These are phyloP conservation scores for human (Homo sapiens) DNA, from an alignment of 2,113 vertebrate genomes.

Conservation along the genomic window GRCh38 chr5:159320501-159321000, in stretches of 20 bases:
- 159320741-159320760: neutral
- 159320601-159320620: neutral
- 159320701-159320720: neutral
- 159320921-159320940: neutral
- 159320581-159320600: neutral
- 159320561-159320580: neutral
- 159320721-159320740: neutral
- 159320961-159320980: neutral
- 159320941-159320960: neutral
- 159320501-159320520: slow-evolving; percentile 32
- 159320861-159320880: neutral
- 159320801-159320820: neutral
- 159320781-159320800: neutral
- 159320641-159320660: neutral
- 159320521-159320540: slow-evolving; percentile 55
- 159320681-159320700: neutral
- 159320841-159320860: neutral
- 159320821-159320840: neutral
- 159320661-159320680: neutral
- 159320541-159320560: neutral
- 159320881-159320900: neutral
- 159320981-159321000: no score
- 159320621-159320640: neutral
- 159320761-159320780: neutral
- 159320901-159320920: neutral